Evolutionary conservation across 2,888 invertebrate species (phyloP).

Genomic region (Drosophila sordidapex): DNA sequence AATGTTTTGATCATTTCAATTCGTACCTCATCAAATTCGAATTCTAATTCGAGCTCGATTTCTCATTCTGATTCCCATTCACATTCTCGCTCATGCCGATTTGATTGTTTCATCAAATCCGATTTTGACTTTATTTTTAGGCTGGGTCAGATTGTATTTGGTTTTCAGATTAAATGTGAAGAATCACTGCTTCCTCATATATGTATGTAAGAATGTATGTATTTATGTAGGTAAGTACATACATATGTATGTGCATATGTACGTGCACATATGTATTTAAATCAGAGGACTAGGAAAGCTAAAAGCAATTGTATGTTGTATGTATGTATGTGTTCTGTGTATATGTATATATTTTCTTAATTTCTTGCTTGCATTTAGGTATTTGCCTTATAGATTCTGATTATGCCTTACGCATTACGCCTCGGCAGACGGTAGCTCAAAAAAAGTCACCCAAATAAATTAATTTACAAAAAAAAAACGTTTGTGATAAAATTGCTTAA

Average conservation of each 20-base stretch:
- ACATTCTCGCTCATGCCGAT: constrained; percentile 27
- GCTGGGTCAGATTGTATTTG: constrained; percentile 49
- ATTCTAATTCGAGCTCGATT: constrained; percentile 21
- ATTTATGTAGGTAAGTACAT: constrained; percentile 39
- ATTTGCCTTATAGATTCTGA: constrained; percentile 54
- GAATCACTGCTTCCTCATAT: constrained; percentile 22
- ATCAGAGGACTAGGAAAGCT: constrained; percentile 75
- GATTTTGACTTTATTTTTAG: constrained; percentile 32
- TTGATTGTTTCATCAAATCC: constrained; percentile 39
- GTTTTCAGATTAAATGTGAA: constrained; percentile 49
- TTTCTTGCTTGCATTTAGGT: constrained; percentile 39
- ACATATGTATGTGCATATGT: constrained; percentile 13
- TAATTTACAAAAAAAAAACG: neutral
- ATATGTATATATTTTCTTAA: constrained; percentile 30
- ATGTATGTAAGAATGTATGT: constrained; percentile 24
- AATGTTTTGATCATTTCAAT: constrained; percentile 30
- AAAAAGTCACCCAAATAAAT: constrained; percentile 28
- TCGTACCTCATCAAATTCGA: constrained; percentile 10
- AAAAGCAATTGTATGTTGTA: constrained; percentile 71
- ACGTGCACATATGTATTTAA: constrained; percentile 40
- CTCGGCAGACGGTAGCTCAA: constrained; percentile 38
- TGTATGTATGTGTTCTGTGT: constrained; percentile 54
- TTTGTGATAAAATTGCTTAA: neutral
- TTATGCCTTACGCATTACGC: constrained; percentile 31
- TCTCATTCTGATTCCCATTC: constrained; percentile 34